These are phyloP conservation scores for Rhabdophis nuchalis DNA, from an alignment of 2,797 vertebrate genomes.

Conservation along the genomic window DNA sequence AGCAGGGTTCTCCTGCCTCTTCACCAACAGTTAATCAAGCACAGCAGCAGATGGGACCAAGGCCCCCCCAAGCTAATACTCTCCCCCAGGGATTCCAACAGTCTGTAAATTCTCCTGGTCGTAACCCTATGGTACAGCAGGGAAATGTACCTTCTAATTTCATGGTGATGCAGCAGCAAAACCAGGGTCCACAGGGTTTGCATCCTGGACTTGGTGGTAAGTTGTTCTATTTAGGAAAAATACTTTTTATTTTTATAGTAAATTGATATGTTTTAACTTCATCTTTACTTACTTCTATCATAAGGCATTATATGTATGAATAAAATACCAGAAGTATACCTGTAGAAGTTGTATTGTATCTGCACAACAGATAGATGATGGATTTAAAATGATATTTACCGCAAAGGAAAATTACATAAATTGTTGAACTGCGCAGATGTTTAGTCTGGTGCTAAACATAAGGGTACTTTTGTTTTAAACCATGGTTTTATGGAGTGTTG, in stretches of 20 bases:
- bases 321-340: background rate
- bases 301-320: background rate
- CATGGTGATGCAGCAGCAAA: slow-evolving; percentile 95
- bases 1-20: slow-evolving; percentile 91
- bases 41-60: slow-evolving; percentile 84
- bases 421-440: background rate
- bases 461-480: background rate
- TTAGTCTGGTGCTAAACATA: background rate
- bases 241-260: background rate
- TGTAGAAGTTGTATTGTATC: background rate
- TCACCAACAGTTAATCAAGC: slow-evolving; percentile 91
- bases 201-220: slow-evolving; percentile 85
- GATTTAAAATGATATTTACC: background rate
- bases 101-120: slow-evolving; percentile 89
- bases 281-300: background rate
- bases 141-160: slow-evolving; percentile 88
- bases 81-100: slow-evolving; percentile 94
- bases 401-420: background rate
- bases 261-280: background rate
- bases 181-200: slow-evolving; percentile 86
- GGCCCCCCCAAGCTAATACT: slow-evolving; percentile 78
- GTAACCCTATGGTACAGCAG: slow-evolving; percentile 85
- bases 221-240: slow-evolving; percentile 31
- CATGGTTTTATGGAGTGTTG: background rate
- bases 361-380: background rate